A percentile compares a stretch with the other conserved stretches of the same genome.
These are phyloP conservation scores for Himalopsyche japonica DNA, from an alignment of 2,888 invertebrate genomes.

Conservation along the genomic window DNA sequence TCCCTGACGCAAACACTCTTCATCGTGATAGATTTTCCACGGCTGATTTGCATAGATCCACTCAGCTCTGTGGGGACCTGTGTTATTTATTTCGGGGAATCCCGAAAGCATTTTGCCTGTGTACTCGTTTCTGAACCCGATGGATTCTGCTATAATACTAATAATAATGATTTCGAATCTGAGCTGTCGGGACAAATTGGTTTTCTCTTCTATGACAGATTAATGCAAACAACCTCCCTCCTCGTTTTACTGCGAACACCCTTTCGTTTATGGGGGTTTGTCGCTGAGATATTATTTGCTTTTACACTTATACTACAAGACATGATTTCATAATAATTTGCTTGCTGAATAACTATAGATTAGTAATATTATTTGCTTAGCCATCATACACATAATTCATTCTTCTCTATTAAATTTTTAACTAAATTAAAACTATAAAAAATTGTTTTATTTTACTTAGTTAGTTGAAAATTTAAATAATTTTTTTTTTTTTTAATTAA, in stretches of 20 bases:
- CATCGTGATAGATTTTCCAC: slow-evolving; percentile 34
- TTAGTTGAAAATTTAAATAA: no score
- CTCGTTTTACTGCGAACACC: background rate
- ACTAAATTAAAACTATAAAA: no score
- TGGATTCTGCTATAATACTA: slow-evolving; percentile 28
- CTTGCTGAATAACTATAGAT: background rate
- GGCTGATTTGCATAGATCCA: slow-evolving; percentile 31
- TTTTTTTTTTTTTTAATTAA: no score
- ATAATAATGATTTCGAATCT: slow-evolving; percentile 39
- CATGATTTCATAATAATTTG: background rate
- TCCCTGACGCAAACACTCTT: slow-evolving; percentile 32
- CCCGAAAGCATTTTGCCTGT: slow-evolving; percentile 34
- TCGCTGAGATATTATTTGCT: background rate
- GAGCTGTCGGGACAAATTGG: slow-evolving; percentile 39
- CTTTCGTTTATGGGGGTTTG: background rate
- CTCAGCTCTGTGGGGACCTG: slow-evolving; percentile 22
- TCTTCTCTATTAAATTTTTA: no score
- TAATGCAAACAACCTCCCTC: slow-evolving; percentile 32
- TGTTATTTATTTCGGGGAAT: slow-evolving; percentile 25
- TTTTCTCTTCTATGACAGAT: slow-evolving; percentile 41
- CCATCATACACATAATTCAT: no score
- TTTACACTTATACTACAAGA: background rate
- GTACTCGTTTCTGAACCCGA: slow-evolving; percentile 29
- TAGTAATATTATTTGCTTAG: background rate
- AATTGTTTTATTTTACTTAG: no score